A percentile compares a stretch with the other conserved stretches of the same genome.
Evolutionary conservation across 2,888 invertebrate species (phyloP).

Genomic region (Drosophila phalerata): DNA sequence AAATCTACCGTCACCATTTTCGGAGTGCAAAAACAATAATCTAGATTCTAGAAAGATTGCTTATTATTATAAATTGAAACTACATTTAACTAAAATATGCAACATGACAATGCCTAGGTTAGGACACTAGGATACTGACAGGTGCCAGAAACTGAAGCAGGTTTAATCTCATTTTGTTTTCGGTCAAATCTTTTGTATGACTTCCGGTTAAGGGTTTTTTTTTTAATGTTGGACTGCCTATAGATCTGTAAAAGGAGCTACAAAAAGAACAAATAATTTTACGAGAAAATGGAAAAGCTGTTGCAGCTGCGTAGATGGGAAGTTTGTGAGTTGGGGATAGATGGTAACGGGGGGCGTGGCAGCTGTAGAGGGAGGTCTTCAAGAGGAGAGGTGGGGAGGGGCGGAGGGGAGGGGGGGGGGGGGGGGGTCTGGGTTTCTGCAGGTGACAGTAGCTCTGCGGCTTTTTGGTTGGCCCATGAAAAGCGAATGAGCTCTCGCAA

Average conservation of each 20-base stretch:
- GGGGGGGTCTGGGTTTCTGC: not conserved
- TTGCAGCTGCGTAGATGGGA: slow-evolving; percentile 16
- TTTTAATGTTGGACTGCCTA: not conserved
- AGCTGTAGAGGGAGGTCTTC: too few relatives aligned
- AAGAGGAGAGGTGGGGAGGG: not conserved
- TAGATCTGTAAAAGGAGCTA: slow-evolving; percentile 14
- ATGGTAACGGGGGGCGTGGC: not conserved
- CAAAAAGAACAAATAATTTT: slow-evolving; percentile 21
- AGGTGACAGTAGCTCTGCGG: slow-evolving; percentile 54
- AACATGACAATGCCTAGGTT: too few relatives aligned
- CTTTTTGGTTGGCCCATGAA: slow-evolving; percentile 58
- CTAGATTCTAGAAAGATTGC: too few relatives aligned
- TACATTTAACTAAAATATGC: too few relatives aligned
- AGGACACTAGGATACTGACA: not conserved
- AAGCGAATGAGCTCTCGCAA: slow-evolving; percentile 64
- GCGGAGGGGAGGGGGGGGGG: too few relatives aligned
- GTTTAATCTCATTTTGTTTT: slow-evolving; percentile 20
- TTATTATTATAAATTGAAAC: too few relatives aligned
- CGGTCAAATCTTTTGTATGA: slow-evolving; percentile 10
- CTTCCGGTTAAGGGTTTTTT: slow-evolving; percentile 10
- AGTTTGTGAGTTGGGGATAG: not conserved
- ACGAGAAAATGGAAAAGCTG: slow-evolving; percentile 54
- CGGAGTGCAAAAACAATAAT: too few relatives aligned
- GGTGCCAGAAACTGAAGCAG: slow-evolving; percentile 17
- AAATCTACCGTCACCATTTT: too few relatives aligned